Base-by-base conservation (phyloP, 1,140 invertebrate species). In the Orius laevigatus region DNA sequence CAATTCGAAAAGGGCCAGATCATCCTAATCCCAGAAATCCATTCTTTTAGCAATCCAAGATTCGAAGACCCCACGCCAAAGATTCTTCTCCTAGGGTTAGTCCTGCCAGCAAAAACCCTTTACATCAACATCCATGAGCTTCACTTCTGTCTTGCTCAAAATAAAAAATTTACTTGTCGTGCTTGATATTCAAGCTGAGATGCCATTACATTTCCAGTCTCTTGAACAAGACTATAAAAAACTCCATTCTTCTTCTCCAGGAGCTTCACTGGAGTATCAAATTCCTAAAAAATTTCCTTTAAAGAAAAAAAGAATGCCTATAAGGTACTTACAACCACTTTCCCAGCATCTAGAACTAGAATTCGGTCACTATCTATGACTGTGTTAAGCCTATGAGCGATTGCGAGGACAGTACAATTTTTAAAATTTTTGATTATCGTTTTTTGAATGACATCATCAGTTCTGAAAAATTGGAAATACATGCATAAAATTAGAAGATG, bases 321-420 rank as follows among this genome's bases (percentile, higher is more conserved):
- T 33, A 6, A 31, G n/a, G n/a, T 38, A 57, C 57, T 54, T 46
- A 58, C 57, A 33, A 66, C 66, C 12, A 73, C 61, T 15, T 62
- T 59, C 2, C 77, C 77, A 12, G 63, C 66, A 59, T 77, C 74
- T 69, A 91, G 71, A 2, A 90, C 84, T 46, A 90, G 60, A 1
- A 89, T 74, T 51, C 74, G 70, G 60, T 85, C 80, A 35, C 73
- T 75, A 54, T 78, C 74, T 68, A 77, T 76, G 11, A 78, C 69
- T 1, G 74, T 77, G 57, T 86, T 71, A 3, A 88, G 62, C 20
- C 84, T 68, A 64, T 87, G 83, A 16, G 82, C 84, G 48, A 86
- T 84, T 0, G 82, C 83, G 6, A 87, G 62, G n/a, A 86, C 79
- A 0, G 83, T 87, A 54, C 75, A 77, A 2, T 68, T 58, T 2